Evolutionary conservation across 1,140 invertebrate genomes (phyloP), one percentile per base, ranked within the genome.

Genomic region (Drosophila quadrilineata): DNA sequence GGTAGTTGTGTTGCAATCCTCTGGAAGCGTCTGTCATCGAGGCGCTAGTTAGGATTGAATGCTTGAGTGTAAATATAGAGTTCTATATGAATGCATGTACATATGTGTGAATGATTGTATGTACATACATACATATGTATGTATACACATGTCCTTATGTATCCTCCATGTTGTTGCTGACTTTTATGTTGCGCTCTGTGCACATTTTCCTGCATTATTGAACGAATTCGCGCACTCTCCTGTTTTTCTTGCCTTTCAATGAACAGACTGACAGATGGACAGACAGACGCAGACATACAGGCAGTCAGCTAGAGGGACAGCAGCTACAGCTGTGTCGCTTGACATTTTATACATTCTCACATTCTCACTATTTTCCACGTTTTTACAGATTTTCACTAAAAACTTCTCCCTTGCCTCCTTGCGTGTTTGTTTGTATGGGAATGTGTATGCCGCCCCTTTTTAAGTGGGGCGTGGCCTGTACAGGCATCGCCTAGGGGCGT

Each of bases 141-240:
- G 31, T 33, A 10, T 14, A 4, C 24, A 10, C 24, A 6, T 16
- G 43, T 41, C 35, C n/a, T n/a, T n/a, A n/a, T n/a, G n/a, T n/a
- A n/a, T n/a, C n/a, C n/a, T n/a, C n/a, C n/a, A n/a, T n/a, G n/a
- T n/a, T n/a, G n/a, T n/a, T 49, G 28, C 36, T 66, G 63, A 52
- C 63, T 66, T 66, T 66, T 31, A 45, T 36, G 38, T 60, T 46
- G 56, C 63, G 45, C 28, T 29, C 29, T 52, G 38, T 46, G 57
- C 48, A 66, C 52, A 66, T 53, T 50, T 66, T 12, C 46, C 38
- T 66, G 57, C 29, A 66, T 66, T 66, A 66, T 66, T 66, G 48
- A 66, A 53, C 63, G 53, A 17, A 16, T 52, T 66, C 29, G 40
- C 63, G 56, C 59, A 31, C 29, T 28, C 35, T 49, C 60, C 36